Conservation (phyloP, 2,888 invertebrate species). For the Harmothoe impar region DNA sequence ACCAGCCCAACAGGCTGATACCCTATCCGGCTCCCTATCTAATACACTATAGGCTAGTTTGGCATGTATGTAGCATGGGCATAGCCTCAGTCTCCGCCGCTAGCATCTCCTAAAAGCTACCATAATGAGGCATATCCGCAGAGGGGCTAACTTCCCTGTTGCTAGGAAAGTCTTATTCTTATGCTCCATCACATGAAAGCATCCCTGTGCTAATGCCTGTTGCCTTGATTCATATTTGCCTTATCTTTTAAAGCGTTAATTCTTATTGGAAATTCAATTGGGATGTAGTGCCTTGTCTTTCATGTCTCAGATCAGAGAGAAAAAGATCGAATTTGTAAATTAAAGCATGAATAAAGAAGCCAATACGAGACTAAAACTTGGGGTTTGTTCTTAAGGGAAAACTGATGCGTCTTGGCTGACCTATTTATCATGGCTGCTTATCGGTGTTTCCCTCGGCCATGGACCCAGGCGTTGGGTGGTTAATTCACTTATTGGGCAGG, state of each 20-base stretch:
- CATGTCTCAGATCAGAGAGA: background rate
- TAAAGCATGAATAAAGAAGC: background rate
- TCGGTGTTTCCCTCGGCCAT: background rate
- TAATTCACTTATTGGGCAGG: background rate
- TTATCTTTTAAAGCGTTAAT: background rate
- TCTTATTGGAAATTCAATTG: background rate
- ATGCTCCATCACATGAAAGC: background rate
- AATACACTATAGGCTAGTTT: too few relatives aligned
- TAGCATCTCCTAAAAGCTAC: background rate
- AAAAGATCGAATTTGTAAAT: background rate
- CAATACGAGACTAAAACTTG: background rate
- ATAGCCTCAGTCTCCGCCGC: too few relatives aligned
- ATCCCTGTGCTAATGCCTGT: background rate
- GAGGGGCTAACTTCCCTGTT: background rate
- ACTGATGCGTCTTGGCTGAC: background rate
- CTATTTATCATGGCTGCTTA: slow-evolving; percentile 5
- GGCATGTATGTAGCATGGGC: too few relatives aligned
- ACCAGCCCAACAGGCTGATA: background rate
- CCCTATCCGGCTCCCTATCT: background rate
- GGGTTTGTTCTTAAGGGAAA: background rate
- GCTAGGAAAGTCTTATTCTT: background rate
- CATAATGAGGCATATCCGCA: background rate
- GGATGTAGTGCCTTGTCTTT: background rate
- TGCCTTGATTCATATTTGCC: background rate
- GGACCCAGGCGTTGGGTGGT: background rate